Evolutionary conservation across 92 coral and sea anemone species (phyloP).

Genomic region (Porites lobata): DNA sequence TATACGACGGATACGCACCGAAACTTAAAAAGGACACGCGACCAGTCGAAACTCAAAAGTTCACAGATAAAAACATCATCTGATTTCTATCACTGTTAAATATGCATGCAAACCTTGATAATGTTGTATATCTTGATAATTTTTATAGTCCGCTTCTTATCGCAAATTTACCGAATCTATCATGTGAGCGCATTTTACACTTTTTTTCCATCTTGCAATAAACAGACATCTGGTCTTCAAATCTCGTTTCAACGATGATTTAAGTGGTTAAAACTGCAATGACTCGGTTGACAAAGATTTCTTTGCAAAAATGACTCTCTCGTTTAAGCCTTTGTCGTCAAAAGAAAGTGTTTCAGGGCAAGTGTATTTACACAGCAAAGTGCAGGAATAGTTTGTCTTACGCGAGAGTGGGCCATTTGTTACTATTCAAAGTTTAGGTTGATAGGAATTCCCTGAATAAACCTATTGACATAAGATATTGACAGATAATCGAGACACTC

Average conservation of each 20-base stretch:
- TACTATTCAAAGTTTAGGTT: background rate
- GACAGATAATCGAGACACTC: background rate
- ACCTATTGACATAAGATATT: slow-evolving; percentile 22
- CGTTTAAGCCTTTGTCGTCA: background rate
- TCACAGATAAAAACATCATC: no score
- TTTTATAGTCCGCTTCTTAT: no score
- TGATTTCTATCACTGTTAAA: no score
- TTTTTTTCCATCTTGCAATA: background rate
- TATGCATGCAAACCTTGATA: no score
- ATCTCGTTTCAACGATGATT: background rate
- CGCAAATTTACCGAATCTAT: no score
- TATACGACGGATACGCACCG: no score
- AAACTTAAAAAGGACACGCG: no score
- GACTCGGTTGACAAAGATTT: background rate
- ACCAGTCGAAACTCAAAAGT: no score
- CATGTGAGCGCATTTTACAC: no score
- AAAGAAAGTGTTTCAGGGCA: background rate
- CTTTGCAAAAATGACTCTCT: background rate
- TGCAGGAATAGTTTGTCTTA: background rate
- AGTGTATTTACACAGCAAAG: background rate
- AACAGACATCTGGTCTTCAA: background rate
- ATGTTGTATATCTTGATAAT: no score
- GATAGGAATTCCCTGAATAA: slow-evolving; percentile 21
- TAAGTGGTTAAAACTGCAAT: background rate
- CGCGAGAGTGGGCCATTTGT: background rate